Base-by-base conservation (phyloP, 2,113 vertebrate species). In the Puffinus mauretanicus region DNA sequence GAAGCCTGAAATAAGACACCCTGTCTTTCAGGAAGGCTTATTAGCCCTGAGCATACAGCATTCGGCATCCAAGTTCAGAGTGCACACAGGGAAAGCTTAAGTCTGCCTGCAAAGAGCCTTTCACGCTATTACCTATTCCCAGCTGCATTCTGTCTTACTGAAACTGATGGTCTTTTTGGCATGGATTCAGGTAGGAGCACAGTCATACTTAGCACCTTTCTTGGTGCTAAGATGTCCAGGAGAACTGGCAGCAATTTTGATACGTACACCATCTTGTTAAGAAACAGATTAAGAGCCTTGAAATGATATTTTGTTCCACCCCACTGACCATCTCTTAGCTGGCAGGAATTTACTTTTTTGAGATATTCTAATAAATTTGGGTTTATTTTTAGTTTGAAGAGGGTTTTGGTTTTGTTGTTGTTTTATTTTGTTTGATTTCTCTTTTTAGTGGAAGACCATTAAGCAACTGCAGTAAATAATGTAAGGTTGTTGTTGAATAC, bases 401-500 rank as follows among this genome's bases (percentile, higher is more conserved):
- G 2, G 1, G 1, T 4, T 19, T 36, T 47, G 7, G 17, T 34
- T 1, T 32, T 64, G 10, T 16, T 34, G 1, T 24, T 70, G 9
- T 17, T 38, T 17, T 38, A 2, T 29, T n/a, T 62, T 57, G 5
- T 24, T 78, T 42, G 3, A 34, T 69, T 80, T 60, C 55, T 24
- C 1, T 60, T 87, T 82, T 73, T 52, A 40, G 13, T 65, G 4
- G 34, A 58, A 80, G 17, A 52, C 13, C 27, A 52, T 77, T 76
- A n/a, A 60, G 16, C 11, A 69, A 27, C 54, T 54, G 10, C 22
- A n/a, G 13, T 49, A 83, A 88, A 44, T 58, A 70, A 40, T 32
- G 14, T 18, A 25, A 78, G 6, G 5, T 24, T 81, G 22, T 40
- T 79, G 16, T 19, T 57, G 24, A 61, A 81, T 16, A 36, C 27